Evolutionary conservation across 2,797 vertebrate genomes (phyloP).

Genomic region (Takifugu ocellatus): DNA sequence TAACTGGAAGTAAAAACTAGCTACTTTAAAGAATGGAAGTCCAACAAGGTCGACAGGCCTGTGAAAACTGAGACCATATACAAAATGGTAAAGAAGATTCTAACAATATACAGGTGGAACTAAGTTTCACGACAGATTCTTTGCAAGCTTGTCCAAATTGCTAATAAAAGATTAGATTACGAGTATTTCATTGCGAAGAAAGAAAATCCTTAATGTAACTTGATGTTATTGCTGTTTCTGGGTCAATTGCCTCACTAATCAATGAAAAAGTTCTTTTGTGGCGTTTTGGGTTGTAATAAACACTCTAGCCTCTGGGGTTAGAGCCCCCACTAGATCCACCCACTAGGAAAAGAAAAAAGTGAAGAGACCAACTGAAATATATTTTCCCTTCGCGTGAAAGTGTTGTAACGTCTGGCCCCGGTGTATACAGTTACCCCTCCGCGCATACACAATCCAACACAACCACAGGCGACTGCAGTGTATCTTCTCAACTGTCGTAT

Average conservation of each 20-base stretch:
- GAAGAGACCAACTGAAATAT: constrained; percentile 16
- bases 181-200: too few species aligned
- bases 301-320: too few species aligned
- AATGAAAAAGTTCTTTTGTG: too few species aligned
- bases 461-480: constrained; percentile 31
- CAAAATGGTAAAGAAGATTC: constrained; percentile 10
- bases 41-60: constrained; percentile 3
- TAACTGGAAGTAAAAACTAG: constrained; percentile 5
- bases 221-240: too few species aligned
- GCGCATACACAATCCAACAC: constrained; percentile 9
- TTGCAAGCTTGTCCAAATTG: not conserved
- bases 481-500: constrained; percentile 50
- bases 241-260: too few species aligned
- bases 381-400: constrained; percentile 33
- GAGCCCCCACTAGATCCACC: constrained; percentile 12
- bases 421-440: constrained; percentile 6
- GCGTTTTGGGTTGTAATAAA: too few species aligned
- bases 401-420: constrained; percentile 36
- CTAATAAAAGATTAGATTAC: not conserved
- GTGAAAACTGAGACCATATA: constrained; percentile 20
- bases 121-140: not conserved
- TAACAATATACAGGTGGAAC: not conserved
- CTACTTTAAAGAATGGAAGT: constrained; percentile 27
- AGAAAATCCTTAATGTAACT: too few species aligned
- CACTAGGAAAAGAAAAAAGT: constrained; percentile 22